A percentile compares a stretch with the other conserved stretches of the same genome.
Conservation (phyloP, 2,888 invertebrate species). For the Drosophila heteroneura region DNA sequence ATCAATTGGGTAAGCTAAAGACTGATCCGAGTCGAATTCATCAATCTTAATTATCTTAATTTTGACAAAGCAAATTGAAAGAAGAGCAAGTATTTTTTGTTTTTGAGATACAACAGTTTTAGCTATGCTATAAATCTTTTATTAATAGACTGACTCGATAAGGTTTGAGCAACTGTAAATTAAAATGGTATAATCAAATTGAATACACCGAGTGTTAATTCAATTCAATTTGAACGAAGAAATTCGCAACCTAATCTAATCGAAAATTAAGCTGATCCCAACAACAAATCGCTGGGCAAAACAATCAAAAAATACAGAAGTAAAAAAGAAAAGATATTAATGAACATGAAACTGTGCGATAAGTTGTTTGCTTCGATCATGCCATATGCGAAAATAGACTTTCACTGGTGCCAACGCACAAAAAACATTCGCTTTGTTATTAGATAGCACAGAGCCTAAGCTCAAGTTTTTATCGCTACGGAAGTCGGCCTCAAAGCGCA, state of each 20-base stretch:
- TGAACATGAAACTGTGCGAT: conserved; percentile 58
- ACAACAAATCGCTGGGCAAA: conserved; percentile 39
- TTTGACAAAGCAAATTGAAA: conserved; percentile 9
- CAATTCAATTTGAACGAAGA: conserved; percentile 45
- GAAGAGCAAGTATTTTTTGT: conserved; percentile 5
- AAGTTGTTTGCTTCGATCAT: conserved; percentile 45
- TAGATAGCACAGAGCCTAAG: conserved; percentile 24
- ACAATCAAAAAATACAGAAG: conserved; percentile 45
- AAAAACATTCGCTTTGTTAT: conserved; percentile 24
- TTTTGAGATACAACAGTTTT: neutral
- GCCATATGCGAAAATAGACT: conserved; percentile 44
- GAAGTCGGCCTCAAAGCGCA: conserved; percentile 30
- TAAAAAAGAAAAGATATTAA: conserved; percentile 57
- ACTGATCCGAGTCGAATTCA: conserved; percentile 18
- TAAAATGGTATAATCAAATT: conserved; percentile 48
- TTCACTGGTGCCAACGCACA: conserved; percentile 38
- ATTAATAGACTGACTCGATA: neutral
- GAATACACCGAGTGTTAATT: conserved; percentile 49
- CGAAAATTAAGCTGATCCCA: conserved; percentile 11
- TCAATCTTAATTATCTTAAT: conserved; percentile 48
- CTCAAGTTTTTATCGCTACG: conserved; percentile 24
- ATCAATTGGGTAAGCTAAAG: conserved; percentile 33
- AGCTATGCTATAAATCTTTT: neutral
- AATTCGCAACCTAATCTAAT: conserved; percentile 50
- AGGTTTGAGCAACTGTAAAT: neutral